Evolutionary conservation across 1,140 invertebrate genomes (phyloP), one percentile per base, ranked within the genome.

Genomic region (Calosoma granatense): DNA sequence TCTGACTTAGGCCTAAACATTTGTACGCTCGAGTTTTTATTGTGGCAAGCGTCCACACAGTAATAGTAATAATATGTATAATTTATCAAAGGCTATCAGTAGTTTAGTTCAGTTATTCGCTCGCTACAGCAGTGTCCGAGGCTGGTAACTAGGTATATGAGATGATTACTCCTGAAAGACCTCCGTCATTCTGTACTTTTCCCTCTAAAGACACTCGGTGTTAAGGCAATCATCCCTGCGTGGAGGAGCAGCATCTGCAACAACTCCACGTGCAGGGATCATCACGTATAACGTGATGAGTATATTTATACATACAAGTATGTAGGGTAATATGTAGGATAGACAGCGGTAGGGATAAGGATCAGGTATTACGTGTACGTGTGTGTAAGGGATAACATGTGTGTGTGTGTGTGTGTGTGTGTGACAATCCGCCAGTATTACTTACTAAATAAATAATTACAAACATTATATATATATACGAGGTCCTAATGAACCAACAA

Each of bases 21-120:
- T 64, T 62, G 58, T 64, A 62, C 57, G 60, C 60, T 59, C 59
- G n/a, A n/a, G 55, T 56, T 59, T 59, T 58, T 60, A 57, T 17
- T 43, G 56, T 64, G 53, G 58, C 61, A 59, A 63, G 59, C 57
- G 54, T 47, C 59, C 56, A 59, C 61, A 36, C 22, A 53, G 26
- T 51, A 55, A 51, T 47, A 57, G 22, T 51, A 36, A 41, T 53
- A 55, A 47, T 56, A 20, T 55, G 41, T 47, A 47, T 47, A 47
- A 47, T 47, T 47, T 47, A 47, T 47, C 41, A 47, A 47, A 47
- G 41, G 41, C 41, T 47, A n/a, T n/a, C n/a, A n/a, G n/a, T n/a
- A n/a, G n/a, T n/a, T n/a, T n/a, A n/a, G n/a, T n/a, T n/a, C n/a
- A n/a, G n/a, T n/a, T n/a, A 12, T 47, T 47, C 41, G 41, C 17